Percentiles rank a stretch among this genome's conserved stretches.
phyloP scores from a whole-genome alignment of 2,797 vertebrate genomes.

The Sciurus vulgaris region DNA sequence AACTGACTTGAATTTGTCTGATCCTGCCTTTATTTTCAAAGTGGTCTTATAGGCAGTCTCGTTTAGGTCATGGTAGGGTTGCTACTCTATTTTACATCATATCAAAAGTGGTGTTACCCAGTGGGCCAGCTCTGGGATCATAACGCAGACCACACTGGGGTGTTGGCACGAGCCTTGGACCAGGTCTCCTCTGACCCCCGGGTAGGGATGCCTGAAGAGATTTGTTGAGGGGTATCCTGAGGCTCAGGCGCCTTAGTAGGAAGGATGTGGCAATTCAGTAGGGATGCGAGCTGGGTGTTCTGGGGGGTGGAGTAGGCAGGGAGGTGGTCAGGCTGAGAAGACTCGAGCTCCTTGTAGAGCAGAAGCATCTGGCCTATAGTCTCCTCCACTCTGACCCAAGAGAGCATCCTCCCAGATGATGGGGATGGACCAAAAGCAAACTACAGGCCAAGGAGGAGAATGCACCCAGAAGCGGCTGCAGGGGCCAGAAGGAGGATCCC shows the following conservation, averaged over 20 bases:
- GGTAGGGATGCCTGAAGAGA: not conserved
- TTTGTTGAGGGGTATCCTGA: not conserved
- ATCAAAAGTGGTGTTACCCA: not conserved
- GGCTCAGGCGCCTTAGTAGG: not conserved
- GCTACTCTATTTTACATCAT: not conserved
- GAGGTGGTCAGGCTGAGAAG: not conserved
- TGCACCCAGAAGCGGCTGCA: accelerated
- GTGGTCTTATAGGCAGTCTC: not conserved
- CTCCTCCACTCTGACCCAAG: not conserved
- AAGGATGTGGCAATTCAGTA: not conserved
- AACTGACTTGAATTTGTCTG: not conserved
- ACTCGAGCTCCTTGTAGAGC: not conserved
- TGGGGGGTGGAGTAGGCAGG: accelerated
- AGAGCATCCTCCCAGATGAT: not conserved
- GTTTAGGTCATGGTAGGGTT: not conserved
- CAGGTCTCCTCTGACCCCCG: not conserved
- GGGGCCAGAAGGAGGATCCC: not conserved
- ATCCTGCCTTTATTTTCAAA: not conserved
- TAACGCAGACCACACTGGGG: not conserved
- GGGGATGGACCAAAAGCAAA: not conserved
- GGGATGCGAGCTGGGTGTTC: not conserved
- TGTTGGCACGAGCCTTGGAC: not conserved
- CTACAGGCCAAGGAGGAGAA: not conserved
- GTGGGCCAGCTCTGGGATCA: not conserved
- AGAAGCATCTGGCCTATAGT: not conserved